These are phyloP conservation scores for Meandrina meandrites DNA, from an alignment of 92 coral and sea anemone species.

Conservation along the genomic window DNA sequence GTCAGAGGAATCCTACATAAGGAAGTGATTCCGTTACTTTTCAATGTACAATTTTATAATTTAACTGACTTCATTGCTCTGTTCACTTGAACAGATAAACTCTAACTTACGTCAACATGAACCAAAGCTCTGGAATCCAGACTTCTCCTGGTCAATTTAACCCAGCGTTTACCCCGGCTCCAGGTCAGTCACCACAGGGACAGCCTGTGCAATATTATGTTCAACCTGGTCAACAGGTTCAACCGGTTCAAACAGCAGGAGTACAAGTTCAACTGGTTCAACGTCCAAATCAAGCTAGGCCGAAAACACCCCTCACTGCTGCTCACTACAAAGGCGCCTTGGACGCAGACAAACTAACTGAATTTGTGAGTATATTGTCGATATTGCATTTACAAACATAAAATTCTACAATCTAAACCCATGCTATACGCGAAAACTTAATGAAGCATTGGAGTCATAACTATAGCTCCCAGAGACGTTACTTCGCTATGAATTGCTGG, in stretches of 20 bases:
- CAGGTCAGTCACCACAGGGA: not conserved
- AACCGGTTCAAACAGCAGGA: slow-evolving; percentile 1
- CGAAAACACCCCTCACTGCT: not conserved
- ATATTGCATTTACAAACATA: not conserved
- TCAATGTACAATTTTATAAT: too few relatives aligned
- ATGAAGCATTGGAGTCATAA: too few relatives aligned
- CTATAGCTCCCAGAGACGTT: too few relatives aligned
- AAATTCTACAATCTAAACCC: not conserved
- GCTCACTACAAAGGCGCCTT: not conserved
- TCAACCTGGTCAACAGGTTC: slow-evolving; percentile 5
- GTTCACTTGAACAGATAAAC: not conserved
- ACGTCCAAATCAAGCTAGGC: not conserved
- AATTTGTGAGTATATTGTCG: slow-evolving; percentile 4
- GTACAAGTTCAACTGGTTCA: not conserved
- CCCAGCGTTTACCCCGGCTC: not conserved
- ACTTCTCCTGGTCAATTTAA: not conserved
- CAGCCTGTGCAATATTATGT: not conserved
- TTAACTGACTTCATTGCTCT: too few relatives aligned
- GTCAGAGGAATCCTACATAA: too few relatives aligned
- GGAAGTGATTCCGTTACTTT: too few relatives aligned
- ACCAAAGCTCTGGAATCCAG: not conserved
- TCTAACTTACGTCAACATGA: not conserved
- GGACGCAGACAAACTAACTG: not conserved
- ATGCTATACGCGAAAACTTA: too few relatives aligned
- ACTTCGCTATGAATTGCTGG: too few relatives aligned